phyloP scores from a whole-genome alignment of 1,140 invertebrate species.

The Heliconius hermathena region DNA sequence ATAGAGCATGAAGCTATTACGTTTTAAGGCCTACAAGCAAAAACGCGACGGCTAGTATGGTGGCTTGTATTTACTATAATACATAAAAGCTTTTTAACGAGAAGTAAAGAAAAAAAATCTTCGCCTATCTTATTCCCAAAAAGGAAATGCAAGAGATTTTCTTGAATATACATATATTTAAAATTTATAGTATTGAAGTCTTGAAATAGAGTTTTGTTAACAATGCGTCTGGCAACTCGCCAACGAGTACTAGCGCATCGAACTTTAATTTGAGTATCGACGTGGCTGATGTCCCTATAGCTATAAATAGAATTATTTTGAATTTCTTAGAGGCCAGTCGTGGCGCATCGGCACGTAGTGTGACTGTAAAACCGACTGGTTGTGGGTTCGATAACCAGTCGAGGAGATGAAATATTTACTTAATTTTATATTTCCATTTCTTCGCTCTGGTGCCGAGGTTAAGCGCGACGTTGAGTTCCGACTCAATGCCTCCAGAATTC shows the following conservation, averaged over 20 bases:
- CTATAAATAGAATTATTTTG: not conserved
- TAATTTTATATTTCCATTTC: no score
- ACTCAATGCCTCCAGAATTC: no score
- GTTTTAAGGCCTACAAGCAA: no score
- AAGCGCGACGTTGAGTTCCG: no score
- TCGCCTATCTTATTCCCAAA: not conserved
- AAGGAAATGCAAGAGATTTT: not conserved
- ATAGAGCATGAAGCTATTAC: no score
- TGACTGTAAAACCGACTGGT: no score
- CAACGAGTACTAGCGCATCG: not conserved
- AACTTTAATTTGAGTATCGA: constrained; percentile 4
- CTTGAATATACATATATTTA: constrained; percentile 8
- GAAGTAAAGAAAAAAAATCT: not conserved
- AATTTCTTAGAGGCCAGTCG: not conserved
- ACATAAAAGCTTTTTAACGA: not conserved
- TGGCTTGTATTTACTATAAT: no score
- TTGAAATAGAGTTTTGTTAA: not conserved
- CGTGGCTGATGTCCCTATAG: not conserved
- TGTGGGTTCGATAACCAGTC: no score
- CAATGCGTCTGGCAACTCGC: constrained; percentile 10
- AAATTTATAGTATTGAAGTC: constrained; percentile 8
- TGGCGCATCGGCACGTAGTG: no score
- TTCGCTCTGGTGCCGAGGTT: no score
- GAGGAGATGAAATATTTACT: no score
- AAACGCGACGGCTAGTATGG: no score